A percentile compares a stretch with the other conserved stretches of the same genome.
phyloP scores from a whole-genome alignment of 2,888 invertebrate genomes.

The Meiosimyza decipiens region DNA sequence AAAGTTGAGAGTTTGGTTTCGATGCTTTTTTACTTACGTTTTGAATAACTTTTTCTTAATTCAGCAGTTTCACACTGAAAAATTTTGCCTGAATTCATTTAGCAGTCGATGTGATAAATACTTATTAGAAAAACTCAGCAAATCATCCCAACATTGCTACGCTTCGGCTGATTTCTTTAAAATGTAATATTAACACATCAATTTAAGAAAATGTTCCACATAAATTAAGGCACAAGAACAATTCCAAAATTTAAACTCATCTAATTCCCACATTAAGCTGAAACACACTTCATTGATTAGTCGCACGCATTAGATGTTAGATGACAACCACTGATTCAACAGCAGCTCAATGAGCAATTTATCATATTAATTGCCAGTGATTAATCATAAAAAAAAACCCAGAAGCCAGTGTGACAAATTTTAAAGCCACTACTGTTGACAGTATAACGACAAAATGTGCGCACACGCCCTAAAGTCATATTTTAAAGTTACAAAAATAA shows the following conservation, averaged over 20 bases:
- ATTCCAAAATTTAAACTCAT: conserved; percentile 10
- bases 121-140: no score
- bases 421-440: conserved; percentile 29
- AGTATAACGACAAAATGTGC: conserved; percentile 16
- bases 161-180: neutral
- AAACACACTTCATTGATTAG: conserved; percentile 20
- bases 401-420: conserved; percentile 12
- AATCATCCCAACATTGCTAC: no score
- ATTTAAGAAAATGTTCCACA: neutral
- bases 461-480: conserved; percentile 26
- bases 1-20: no score
- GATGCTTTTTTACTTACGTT: no score
- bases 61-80: no score
- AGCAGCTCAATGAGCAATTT: conserved; percentile 42
- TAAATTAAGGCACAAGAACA: conserved; percentile 8
- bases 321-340: no score
- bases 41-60: no score
- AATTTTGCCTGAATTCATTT: no score
- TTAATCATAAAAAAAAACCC: conserved; percentile 45
- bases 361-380: conserved; percentile 47
- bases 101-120: no score
- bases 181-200: conserved; percentile 12
- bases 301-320: no score
- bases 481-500: neutral
- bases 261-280: conserved; percentile 24